A percentile compares a stretch with the other conserved stretches of the same genome.
These are phyloP conservation scores for Parnassius smintheus DNA, from an alignment of 2,888 invertebrate species.

Conservation along the genomic window DNA sequence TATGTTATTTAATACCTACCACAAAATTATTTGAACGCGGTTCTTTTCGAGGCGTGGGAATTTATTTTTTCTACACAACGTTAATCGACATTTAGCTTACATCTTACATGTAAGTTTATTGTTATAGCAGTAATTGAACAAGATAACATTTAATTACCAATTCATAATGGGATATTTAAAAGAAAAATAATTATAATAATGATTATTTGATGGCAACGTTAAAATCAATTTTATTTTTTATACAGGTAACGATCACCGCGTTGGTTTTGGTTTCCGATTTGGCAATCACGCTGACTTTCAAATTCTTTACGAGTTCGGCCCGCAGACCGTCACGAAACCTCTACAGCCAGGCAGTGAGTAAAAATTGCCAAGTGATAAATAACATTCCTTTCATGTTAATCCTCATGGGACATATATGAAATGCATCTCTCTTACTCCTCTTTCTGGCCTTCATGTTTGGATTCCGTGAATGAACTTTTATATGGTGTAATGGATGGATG, in stretches of 20 bases:
- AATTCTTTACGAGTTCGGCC: conserved; percentile 87
- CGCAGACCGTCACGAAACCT: conserved; percentile 85
- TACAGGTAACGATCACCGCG: conserved; percentile 87
- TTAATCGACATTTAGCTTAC: too few relatives aligned
- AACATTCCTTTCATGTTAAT: neutral
- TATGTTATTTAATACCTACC: neutral
- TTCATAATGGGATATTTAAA: too few relatives aligned
- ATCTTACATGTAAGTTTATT: too few relatives aligned
- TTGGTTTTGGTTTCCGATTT: conserved; percentile 88
- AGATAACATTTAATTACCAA: too few relatives aligned
- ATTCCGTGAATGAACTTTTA: neutral
- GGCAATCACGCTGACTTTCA: conserved; percentile 91
- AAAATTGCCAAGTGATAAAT: neutral
- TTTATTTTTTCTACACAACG: neutral
- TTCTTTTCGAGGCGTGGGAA: conserved; percentile 7
- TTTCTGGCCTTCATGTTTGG: conserved; percentile 17
- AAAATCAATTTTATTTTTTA: neutral
- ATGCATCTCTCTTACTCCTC: neutral
- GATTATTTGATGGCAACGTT: too few relatives aligned
- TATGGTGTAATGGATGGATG: too few relatives aligned
- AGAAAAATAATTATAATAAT: too few relatives aligned
- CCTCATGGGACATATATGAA: neutral
- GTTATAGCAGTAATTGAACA: too few relatives aligned
- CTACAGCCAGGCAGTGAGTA: conserved; percentile 81
- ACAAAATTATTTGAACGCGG: conserved; percentile 1